Evolutionary conservation across 2,113 vertebrate genomes (phyloP).

Genomic region (Hydrochoerus hydrochaeris): DNA sequence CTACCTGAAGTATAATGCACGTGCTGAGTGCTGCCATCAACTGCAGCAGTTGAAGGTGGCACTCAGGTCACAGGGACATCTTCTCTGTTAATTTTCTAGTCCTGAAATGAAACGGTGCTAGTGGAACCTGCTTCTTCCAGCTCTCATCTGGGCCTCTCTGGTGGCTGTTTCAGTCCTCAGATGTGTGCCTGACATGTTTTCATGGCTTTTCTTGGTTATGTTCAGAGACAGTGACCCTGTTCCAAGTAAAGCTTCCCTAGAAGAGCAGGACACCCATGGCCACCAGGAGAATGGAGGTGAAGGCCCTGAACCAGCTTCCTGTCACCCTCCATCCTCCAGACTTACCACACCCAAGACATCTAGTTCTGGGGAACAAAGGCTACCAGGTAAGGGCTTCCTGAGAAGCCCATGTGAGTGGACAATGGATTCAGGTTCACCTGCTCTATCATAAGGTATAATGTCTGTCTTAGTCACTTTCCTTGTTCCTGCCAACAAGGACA

Average conservation of each 20-base stretch:
- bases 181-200: neutral
- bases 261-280: neutral
- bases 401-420: accelerated
- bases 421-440: neutral
- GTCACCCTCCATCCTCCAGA: accelerated
- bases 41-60: neutral
- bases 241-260: neutral
- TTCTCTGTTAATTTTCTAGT: neutral
- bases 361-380: neutral
- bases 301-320: neutral
- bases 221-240: neutral
- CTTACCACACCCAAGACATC: neutral
- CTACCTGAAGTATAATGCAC: accelerated
- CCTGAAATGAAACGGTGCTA: too few relatives aligned
- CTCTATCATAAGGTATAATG: neutral
- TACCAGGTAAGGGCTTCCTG: neutral
- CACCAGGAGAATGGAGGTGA: neutral
- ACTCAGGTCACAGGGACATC: accelerated
- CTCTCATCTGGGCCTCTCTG: neutral
- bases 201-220: neutral
- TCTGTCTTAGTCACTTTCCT: neutral
- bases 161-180: neutral
- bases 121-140: too few relatives aligned
- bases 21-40: too few relatives aligned
- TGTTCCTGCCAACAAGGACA: too few relatives aligned